Conservation (phyloP, 2,113 vertebrate species). For the Ornithorhynchus anatinus region DNA sequence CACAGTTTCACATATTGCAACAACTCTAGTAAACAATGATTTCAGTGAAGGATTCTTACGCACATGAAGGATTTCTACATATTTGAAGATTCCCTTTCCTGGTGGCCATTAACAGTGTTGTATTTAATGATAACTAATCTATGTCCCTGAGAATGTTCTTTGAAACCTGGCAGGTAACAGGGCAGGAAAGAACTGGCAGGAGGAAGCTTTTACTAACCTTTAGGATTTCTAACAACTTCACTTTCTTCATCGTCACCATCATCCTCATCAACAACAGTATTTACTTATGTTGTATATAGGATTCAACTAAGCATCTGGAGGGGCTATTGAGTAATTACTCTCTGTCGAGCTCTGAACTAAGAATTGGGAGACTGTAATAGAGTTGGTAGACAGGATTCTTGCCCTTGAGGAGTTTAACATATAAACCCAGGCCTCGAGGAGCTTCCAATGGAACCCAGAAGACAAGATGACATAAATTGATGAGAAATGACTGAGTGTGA, state of each 20-base stretch:
- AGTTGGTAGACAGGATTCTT: too few species aligned
- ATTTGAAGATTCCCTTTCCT: not conserved
- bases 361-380: too few species aligned
- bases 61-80: not conserved
- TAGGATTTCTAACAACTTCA: not conserved
- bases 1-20: not conserved
- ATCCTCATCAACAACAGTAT: too few species aligned
- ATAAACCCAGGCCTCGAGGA: too few species aligned
- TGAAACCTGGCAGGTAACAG: not conserved
- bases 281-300: too few species aligned
- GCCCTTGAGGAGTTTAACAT: too few species aligned
- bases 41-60: not conserved
- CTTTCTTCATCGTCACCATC: not conserved
- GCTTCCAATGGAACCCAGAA: too few species aligned
- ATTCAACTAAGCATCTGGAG: too few species aligned
- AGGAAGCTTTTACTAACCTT: not conserved
- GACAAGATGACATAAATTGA: too few species aligned
- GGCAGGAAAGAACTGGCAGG: not conserved
- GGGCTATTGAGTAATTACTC: too few species aligned
- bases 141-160: not conserved
- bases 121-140: not conserved
- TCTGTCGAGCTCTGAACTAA: too few species aligned
- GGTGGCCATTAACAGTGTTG: not conserved
- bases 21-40: not conserved
- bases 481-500: too few species aligned